Conservation (phyloP, 1,140 invertebrate genomes). For the Triops longicaudatus region DNA sequence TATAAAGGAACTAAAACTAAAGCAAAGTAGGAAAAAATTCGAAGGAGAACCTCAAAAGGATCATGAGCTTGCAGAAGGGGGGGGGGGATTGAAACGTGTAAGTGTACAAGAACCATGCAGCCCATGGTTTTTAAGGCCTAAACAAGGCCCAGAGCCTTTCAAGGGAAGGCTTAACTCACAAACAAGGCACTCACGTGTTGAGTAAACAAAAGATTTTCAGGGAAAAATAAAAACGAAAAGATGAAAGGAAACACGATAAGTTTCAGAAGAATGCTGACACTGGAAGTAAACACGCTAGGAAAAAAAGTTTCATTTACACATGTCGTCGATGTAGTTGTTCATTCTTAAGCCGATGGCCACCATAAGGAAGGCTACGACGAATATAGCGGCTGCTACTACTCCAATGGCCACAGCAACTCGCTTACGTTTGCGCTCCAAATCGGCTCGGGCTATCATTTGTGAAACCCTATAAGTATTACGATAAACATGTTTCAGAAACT, state of each 20-base stretch:
- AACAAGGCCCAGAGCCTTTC: background rate
- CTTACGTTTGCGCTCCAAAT: slow-evolving; percentile 19
- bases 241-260: background rate
- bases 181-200: background rate
- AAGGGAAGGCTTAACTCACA: background rate
- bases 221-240: no score
- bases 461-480: background rate
- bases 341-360: slow-evolving; percentile 21
- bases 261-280: background rate
- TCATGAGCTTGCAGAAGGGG: background rate
- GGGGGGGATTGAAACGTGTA: background rate
- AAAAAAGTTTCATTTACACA: slow-evolving; percentile 18
- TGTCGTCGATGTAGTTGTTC: slow-evolving; percentile 24
- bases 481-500: background rate
- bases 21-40: background rate
- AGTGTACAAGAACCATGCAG: background rate
- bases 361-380: slow-evolving; percentile 24
- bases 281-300: background rate
- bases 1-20: no score
- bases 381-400: slow-evolving; percentile 21
- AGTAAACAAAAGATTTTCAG: background rate
- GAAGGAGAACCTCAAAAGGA: background rate
- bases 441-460: background rate
- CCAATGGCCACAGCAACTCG: slow-evolving; percentile 19
- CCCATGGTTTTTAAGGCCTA: slow-evolving; percentile 11